Conservation (phyloP, 2,113 vertebrate species). For the Ophthalmolycus amberensis region DNA sequence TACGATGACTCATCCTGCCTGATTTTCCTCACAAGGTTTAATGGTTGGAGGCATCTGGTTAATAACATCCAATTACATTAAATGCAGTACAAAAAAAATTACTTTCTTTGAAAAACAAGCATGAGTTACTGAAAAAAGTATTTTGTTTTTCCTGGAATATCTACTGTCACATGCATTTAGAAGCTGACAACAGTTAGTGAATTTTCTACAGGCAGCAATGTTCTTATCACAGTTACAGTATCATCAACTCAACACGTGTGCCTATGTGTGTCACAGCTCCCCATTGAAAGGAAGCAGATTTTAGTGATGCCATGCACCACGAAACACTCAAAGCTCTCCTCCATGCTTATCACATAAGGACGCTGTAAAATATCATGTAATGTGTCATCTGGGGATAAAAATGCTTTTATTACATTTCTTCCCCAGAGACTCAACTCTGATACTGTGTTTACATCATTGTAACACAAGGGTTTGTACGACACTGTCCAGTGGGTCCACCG, state of each 20-base stretch:
- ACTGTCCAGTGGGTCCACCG: background rate
- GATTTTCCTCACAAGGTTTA: constrained; percentile 37
- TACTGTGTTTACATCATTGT: constrained; percentile 1
- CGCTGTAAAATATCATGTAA: background rate
- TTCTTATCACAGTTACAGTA: constrained; percentile 9
- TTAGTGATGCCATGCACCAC: background rate
- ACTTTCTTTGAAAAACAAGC: constrained; percentile 42
- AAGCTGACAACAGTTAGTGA: background rate
- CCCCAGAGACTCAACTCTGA: constrained; percentile 21
- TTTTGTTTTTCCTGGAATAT: constrained; percentile 38
- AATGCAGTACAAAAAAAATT: background rate
- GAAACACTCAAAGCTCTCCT: background rate
- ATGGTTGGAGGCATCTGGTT: constrained; percentile 38
- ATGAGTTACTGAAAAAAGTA: background rate
- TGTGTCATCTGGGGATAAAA: constrained; percentile 15
- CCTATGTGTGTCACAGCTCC: background rate
- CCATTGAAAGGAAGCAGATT: constrained; percentile 51
- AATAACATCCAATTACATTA: constrained; percentile 49
- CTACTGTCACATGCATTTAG: background rate
- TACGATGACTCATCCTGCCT: constrained; percentile 53
- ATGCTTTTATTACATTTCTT: constrained; percentile 35
- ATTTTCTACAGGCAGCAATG: constrained; percentile 11
- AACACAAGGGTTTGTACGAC: constrained; percentile 6
- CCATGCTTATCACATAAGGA: background rate
- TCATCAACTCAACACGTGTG: constrained; percentile 21